Evolutionary conservation across 1,140 invertebrate species (phyloP).

Genomic region (Drosophila lacteicornis): DNA sequence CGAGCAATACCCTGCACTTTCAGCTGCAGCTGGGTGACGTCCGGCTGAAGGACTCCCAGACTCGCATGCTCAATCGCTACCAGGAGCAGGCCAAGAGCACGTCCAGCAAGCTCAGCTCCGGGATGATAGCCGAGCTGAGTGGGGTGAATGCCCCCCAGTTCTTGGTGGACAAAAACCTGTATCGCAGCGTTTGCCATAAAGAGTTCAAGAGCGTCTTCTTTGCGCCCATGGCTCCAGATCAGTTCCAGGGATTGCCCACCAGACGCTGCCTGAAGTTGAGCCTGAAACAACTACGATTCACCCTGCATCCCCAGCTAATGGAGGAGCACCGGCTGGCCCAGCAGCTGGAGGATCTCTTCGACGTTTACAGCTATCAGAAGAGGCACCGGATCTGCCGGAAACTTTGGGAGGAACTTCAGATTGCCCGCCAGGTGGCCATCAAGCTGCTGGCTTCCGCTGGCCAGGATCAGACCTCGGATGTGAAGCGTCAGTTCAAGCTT

Average conservation of each 20-base stretch:
- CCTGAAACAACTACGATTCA: conserved; percentile 83
- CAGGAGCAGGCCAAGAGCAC: conserved; percentile 50
- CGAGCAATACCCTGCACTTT: conserved; percentile 30
- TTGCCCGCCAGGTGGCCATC: conserved; percentile 70
- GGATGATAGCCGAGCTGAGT: conserved; percentile 39
- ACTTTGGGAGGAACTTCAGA: conserved; percentile 76
- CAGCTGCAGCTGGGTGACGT: conserved; percentile 34
- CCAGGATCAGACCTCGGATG: conserved; percentile 28
- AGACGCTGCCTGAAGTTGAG: conserved; percentile 81
- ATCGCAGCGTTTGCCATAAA: conserved; percentile 50
- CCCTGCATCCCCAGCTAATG: conserved; percentile 81
- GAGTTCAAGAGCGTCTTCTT: conserved; percentile 71
- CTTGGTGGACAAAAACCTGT: conserved; percentile 42
- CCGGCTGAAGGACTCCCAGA: conserved; percentile 16
- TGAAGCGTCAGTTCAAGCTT: conserved; percentile 59
- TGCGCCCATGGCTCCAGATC: conserved; percentile 23
- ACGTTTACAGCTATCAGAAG: conserved; percentile 72
- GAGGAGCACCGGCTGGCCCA: conserved; percentile 84
- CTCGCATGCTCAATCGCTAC: conserved; percentile 73
- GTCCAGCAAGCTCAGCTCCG: conserved; percentile 26
- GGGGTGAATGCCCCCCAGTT: conserved; percentile 9
- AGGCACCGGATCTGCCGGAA: conserved; percentile 62
- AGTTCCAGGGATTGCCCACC: conserved; percentile 56
- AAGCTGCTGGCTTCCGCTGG: conserved; percentile 47
- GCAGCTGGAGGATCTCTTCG: conserved; percentile 75